These are phyloP conservation scores for Eupithecia subumbrata DNA, from an alignment of 2,888 invertebrate species.

Conservation along the genomic window DNA sequence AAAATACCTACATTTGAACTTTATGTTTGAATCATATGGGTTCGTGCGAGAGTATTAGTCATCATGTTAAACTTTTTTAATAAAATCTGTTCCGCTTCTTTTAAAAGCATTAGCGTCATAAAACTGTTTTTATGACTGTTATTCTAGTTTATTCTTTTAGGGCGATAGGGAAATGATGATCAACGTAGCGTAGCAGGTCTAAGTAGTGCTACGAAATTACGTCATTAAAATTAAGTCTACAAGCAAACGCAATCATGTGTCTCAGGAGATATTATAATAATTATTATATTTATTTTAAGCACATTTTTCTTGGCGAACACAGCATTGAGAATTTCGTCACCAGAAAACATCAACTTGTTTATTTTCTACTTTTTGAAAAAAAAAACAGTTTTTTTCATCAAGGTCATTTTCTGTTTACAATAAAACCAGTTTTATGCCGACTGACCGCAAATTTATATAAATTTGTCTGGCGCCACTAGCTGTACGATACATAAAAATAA, in stretches of 20 bases:
- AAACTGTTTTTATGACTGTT: background rate
- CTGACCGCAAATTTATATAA: slow-evolving; percentile 43
- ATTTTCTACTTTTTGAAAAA: background rate
- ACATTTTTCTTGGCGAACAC: background rate
- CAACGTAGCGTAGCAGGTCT: background rate
- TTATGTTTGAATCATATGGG: slow-evolving; percentile 22
- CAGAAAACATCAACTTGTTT: background rate
- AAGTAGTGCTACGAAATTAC: background rate
- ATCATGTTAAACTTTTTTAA: slow-evolving; percentile 9
- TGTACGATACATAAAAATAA: slow-evolving; percentile 37
- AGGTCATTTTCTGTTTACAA: slow-evolving; percentile 42
- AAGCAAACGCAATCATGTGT: background rate
- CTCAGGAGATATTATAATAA: background rate
- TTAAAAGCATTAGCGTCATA: background rate
- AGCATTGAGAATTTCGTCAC: background rate
- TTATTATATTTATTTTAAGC: background rate
- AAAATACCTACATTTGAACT: slow-evolving; percentile 30
- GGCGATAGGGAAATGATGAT: background rate
- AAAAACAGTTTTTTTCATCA: slow-evolving; percentile 20
- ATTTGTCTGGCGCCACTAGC: slow-evolving; percentile 41
- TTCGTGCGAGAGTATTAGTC: slow-evolving; percentile 14
- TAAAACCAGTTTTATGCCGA: slow-evolving; percentile 36
- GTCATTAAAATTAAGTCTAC: background rate
- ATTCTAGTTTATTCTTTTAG: background rate
- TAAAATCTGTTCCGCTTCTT: slow-evolving; percentile 6